Percentiles rank a stretch among this genome's conserved stretches.
Evolutionary conservation across 2,113 vertebrate species (phyloP).

Genomic region (Brachypodius melanocephalos): DNA sequence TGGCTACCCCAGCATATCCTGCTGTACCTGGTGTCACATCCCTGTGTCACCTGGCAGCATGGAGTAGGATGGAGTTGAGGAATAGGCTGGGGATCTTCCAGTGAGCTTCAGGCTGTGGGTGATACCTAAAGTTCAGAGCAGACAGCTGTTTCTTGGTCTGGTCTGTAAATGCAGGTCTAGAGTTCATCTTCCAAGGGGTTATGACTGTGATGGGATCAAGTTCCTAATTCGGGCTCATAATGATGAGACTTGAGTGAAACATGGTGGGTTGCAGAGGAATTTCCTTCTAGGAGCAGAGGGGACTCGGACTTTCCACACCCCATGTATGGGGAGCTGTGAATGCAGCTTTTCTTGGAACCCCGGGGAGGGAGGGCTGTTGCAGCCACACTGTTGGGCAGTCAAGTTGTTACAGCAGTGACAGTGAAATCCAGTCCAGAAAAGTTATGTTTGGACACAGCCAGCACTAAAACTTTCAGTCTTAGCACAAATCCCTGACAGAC

Average conservation of each 20-base stretch:
- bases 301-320: accelerated
- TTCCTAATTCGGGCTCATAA: background rate
- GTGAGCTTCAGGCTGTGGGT: background rate
- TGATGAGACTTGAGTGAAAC: background rate
- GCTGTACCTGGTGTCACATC: background rate
- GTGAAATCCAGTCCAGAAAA: background rate
- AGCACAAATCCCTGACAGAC: background rate
- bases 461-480: background rate
- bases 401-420: background rate
- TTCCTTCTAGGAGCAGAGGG: background rate
- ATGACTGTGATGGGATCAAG: background rate
- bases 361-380: background rate
- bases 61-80: background rate
- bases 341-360: background rate
- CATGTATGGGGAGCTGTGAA: background rate
- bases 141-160: background rate
- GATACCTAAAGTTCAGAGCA: background rate
- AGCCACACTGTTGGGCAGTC: background rate
- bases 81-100: background rate
- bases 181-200: background rate
- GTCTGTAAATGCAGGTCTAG: background rate
- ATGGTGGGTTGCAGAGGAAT: background rate
- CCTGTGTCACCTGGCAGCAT: accelerated
- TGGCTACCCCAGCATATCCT: background rate
- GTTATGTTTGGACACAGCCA: background rate